These are phyloP conservation scores for Drosophila limbata DNA, from an alignment of 2,888 invertebrate species.

Conservation along the genomic window DNA sequence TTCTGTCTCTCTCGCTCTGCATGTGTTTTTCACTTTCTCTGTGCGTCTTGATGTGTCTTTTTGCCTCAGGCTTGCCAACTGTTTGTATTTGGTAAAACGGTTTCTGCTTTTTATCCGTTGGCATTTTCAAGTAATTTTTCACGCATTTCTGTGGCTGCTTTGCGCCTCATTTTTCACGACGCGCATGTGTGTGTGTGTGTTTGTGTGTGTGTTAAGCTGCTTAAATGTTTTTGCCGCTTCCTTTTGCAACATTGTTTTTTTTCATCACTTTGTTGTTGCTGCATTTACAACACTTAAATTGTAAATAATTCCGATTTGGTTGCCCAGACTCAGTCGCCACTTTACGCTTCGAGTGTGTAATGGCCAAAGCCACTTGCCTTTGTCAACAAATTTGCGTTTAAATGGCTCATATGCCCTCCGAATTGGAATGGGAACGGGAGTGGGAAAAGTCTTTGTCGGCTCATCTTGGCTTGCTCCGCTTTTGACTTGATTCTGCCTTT, in stretches of 20 bases:
- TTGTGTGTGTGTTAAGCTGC: constrained; percentile 76
- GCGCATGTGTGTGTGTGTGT: constrained; percentile 28
- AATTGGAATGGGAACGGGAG: not conserved
- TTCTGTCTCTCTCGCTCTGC: not conserved
- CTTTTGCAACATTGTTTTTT: constrained; percentile 54
- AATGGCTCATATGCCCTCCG: constrained; percentile 62
- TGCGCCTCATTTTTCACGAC: constrained; percentile 77
- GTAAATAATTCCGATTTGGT: constrained; percentile 76
- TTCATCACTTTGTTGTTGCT: constrained; percentile 45
- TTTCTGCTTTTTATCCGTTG: constrained; percentile 73
- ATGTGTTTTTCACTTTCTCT: constrained; percentile 22
- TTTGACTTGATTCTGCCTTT: constrained; percentile 45
- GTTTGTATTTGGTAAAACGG: constrained; percentile 64
- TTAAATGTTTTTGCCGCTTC: constrained; percentile 70
- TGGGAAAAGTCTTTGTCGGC: constrained; percentile 27
- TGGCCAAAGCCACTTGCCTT: constrained; percentile 79
- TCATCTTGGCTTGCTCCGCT: constrained; percentile 37
- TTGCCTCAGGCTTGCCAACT: constrained; percentile 53
- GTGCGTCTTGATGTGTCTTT: constrained; percentile 26
- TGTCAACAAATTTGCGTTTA: constrained; percentile 81
- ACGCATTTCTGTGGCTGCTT: constrained; percentile 82
- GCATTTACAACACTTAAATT: constrained; percentile 80
- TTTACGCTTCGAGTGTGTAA: constrained; percentile 60
- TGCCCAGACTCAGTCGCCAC: constrained; percentile 39
- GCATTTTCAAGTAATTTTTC: constrained; percentile 80